phyloP scores from a whole-genome alignment of 2,888 invertebrate genomes.

The Cosmia pyralina region DNA sequence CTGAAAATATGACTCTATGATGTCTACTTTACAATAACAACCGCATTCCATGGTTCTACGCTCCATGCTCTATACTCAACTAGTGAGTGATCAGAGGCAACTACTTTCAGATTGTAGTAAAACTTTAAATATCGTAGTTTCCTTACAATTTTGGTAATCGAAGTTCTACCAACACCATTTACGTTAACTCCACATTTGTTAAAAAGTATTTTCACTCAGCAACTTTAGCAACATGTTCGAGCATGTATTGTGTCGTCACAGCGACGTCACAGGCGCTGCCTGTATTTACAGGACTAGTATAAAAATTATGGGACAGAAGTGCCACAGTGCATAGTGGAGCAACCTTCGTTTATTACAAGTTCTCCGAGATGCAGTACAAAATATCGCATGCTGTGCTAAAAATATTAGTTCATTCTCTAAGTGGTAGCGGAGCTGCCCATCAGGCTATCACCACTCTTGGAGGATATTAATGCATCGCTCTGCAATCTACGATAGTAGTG shows the following conservation, averaged over 20 bases:
- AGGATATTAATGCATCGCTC: background rate
- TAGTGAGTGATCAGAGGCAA: too few relatives aligned
- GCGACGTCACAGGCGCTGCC: conserved; percentile 40
- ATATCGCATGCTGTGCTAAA: conserved; percentile 1
- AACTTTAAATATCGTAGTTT: conserved; percentile 25
- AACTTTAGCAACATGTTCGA: conserved; percentile 39
- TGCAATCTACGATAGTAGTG: conserved; percentile 29
- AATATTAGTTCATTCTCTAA: conserved; percentile 30
- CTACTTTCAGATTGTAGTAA: background rate
- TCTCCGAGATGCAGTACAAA: background rate
- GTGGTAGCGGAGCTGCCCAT: background rate
- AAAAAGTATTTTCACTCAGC: conserved; percentile 43
- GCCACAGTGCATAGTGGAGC: background rate
- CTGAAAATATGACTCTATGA: too few relatives aligned
- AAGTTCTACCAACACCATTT: conserved; percentile 5
- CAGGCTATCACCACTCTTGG: too few relatives aligned
- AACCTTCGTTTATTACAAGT: background rate
- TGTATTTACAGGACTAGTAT: conserved; percentile 22
- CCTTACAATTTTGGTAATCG: conserved; percentile 15
- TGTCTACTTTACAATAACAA: background rate
- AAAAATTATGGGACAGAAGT: conserved; percentile 15
- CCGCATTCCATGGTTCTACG: too few relatives aligned
- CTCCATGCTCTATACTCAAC: too few relatives aligned
- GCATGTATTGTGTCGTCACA: conserved; percentile 43
- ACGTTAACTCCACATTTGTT: conserved; percentile 28